Percentiles rank a stretch among this genome's conserved stretches.
Conservation (phyloP, 1,140 invertebrate species). For the Drosophila insularis region DNA sequence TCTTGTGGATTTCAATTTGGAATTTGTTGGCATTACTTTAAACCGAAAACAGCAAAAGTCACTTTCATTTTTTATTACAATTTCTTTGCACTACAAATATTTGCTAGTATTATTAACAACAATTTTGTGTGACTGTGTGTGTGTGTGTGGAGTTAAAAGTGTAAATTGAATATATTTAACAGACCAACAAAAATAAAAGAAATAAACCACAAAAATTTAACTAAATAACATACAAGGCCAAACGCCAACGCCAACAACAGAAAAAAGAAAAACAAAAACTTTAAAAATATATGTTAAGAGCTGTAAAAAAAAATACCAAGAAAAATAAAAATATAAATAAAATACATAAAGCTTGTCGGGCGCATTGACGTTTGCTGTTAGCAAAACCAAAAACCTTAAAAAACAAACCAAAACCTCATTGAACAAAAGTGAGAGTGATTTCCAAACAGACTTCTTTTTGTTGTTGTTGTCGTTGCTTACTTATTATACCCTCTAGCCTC, state of each 20-base stretch:
- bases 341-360: conserved; percentile 23
- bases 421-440: conserved; percentile 82
- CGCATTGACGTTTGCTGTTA: conserved; percentile 33
- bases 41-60: conserved; percentile 49
- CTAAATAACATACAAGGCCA: conserved; percentile 57
- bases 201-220: conserved; percentile 42
- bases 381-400: conserved; percentile 43
- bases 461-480: conserved; percentile 35
- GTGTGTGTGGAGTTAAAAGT: conserved; percentile 3
- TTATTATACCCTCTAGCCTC: conserved; percentile 26
- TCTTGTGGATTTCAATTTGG: conserved; percentile 12
- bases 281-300: conserved; percentile 34
- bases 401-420: conserved; percentile 55
- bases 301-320: conserved; percentile 29
- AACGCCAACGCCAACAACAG: conserved; percentile 19
- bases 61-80: conserved; percentile 68
- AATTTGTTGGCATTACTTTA: conserved; percentile 39
- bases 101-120: conserved; percentile 61
- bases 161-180: conserved; percentile 59
- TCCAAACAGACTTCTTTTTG: conserved; percentile 56
- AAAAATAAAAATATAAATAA: conserved; percentile 26
- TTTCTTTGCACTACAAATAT: conserved; percentile 42
- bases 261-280: conserved; percentile 29
- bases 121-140: conserved; percentile 31
- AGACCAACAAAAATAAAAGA: conserved; percentile 32